Percentiles rank a stretch among this genome's conserved stretches.
Evolutionary conservation across 1,140 invertebrate species (phyloP).

Genomic region (Papilio machaon): DNA sequence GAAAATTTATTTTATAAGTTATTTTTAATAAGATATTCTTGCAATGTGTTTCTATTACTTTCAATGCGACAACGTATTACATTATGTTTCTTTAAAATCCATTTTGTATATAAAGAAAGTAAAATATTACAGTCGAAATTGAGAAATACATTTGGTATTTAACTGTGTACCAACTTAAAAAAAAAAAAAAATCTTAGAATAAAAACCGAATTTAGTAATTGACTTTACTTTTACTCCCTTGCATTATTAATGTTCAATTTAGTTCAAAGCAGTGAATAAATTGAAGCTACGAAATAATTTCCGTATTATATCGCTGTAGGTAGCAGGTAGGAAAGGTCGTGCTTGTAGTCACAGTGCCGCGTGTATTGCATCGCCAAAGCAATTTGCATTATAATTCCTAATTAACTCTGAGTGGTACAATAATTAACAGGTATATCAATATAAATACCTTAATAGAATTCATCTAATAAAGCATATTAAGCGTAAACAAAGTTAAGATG

Average conservation of each 20-base stretch:
- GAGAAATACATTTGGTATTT: too few relatives aligned
- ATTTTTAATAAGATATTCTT: neutral
- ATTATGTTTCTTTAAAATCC: too few relatives aligned
- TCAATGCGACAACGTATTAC: too few relatives aligned
- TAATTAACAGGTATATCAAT: neutral
- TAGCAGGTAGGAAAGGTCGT: neutral
- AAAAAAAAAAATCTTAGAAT: too few relatives aligned
- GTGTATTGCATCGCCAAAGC: neutral
- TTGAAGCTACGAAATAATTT: neutral
- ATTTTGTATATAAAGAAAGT: too few relatives aligned
- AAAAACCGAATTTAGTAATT: too few relatives aligned
- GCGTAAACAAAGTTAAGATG: too few relatives aligned
- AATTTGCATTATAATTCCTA: conserved; percentile 9
- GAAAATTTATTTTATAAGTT: neutral
- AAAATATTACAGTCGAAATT: too few relatives aligned
- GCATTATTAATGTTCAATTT: neutral
- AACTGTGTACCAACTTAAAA: too few relatives aligned
- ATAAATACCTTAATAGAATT: too few relatives aligned
- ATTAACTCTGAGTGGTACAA: neutral
- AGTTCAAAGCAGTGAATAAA: neutral
- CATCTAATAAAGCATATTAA: too few relatives aligned
- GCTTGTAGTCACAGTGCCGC: neutral
- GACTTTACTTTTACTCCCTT: neutral
- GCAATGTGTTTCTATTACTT: too few relatives aligned
- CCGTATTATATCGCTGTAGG: neutral